Conservation (phyloP, 2,113 vertebrate genomes). For the Sinocyclocheilus maitianheensis region DNA sequence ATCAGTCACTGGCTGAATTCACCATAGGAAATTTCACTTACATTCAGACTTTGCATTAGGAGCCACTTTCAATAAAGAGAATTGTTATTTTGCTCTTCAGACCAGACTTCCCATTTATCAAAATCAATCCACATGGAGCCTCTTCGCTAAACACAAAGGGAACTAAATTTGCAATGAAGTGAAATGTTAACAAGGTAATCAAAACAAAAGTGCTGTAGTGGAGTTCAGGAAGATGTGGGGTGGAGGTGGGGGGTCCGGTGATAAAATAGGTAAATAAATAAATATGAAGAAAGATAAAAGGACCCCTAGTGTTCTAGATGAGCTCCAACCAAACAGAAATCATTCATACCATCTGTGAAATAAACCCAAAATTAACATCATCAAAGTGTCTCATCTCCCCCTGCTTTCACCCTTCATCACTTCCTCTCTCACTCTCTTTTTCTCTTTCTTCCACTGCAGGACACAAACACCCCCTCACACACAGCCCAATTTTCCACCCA, state of each 20-base stretch:
- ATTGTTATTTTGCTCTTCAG: conserved; percentile 22
- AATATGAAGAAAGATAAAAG: conserved; percentile 18
- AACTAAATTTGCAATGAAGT: not conserved
- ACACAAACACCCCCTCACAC: conserved; percentile 2
- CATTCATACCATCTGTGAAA: conserved; percentile 42
- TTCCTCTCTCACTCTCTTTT: not conserved
- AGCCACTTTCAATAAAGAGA: conserved; percentile 12
- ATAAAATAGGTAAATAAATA: conserved; percentile 34
- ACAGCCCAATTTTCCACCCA: conserved; percentile 20
- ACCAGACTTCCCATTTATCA: conserved; percentile 2
- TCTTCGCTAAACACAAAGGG: conserved; percentile 14
- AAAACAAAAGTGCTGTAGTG: conserved; percentile 5
- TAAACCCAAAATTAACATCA: conserved; percentile 34
- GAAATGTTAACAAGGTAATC: conserved; percentile 36
- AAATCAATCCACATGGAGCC: conserved; percentile 32
- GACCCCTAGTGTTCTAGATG: conserved; percentile 33
- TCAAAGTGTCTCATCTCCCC: conserved; percentile 37
- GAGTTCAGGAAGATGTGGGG: not conserved
- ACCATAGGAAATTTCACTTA: not conserved
- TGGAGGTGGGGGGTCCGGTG: not conserved
- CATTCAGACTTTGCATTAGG: conserved; percentile 4
- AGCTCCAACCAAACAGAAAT: conserved; percentile 20
- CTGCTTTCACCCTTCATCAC: conserved; percentile 29
- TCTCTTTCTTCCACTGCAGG: conserved; percentile 18
- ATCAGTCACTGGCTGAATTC: not conserved